Percentiles rank a stretch among this genome's conserved stretches.
Conservation (phyloP, 2,113 vertebrate species). For the Anser cygnoides region DNA sequence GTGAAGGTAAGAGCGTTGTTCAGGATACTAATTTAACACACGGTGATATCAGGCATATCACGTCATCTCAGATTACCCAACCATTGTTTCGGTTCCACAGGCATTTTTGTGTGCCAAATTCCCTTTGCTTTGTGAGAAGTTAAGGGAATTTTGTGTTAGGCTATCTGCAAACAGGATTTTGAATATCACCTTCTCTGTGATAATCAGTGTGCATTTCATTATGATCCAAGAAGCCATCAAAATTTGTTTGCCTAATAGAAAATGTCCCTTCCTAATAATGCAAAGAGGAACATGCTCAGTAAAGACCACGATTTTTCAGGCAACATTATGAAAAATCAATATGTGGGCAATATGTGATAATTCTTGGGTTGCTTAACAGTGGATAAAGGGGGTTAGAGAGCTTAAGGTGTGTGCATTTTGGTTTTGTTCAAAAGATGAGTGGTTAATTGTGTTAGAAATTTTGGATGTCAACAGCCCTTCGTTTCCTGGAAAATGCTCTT, state of each 20-base stretch:
- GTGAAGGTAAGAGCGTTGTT: constrained; percentile 86
- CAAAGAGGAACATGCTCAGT: background rate
- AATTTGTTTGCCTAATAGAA: constrained; percentile 1
- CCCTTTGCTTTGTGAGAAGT: background rate
- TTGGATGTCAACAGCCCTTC: background rate
- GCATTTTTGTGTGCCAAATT: background rate
- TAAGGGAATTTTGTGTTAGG: background rate
- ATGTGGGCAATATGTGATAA: background rate
- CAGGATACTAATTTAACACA: background rate
- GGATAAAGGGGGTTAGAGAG: background rate
- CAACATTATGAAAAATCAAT: background rate
- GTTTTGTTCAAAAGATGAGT: background rate
- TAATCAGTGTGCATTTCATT: background rate
- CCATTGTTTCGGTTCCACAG: background rate
- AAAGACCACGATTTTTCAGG: background rate
- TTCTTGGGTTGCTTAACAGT: background rate
- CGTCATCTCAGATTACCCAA: background rate
- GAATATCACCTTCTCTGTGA: background rate
- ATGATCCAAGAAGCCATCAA: background rate
- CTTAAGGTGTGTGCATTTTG: background rate
- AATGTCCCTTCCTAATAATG: background rate
- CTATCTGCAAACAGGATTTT: background rate
- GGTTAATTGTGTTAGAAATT: background rate
- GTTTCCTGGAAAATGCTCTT: background rate
- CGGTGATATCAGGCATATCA: background rate